A percentile compares a stretch with the other conserved stretches of the same genome.
These are phyloP conservation scores for Limnothrissa miodon DNA, from an alignment of 2,113 vertebrate genomes.

Conservation along the genomic window DNA sequence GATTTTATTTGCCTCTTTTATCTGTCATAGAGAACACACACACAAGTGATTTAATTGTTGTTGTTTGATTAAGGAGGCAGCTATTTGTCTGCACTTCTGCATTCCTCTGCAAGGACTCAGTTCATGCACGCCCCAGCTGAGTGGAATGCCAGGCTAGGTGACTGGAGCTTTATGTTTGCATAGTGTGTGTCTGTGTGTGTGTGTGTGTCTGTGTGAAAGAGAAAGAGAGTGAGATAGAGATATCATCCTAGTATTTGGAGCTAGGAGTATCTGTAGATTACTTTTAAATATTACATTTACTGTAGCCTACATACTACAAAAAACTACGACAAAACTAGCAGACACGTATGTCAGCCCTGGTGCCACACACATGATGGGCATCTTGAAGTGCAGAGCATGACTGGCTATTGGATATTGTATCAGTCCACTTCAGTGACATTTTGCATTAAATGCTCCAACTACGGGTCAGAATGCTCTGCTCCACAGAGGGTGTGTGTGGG, in stretches of 20 bases:
- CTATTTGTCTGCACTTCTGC: conserved; percentile 61
- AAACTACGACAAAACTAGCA: too few species aligned
- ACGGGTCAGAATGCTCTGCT: background rate
- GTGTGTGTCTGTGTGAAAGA: background rate
- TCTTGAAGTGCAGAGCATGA: background rate
- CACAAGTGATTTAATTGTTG: conserved; percentile 59
- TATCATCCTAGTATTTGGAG: too few species aligned
- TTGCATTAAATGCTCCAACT: background rate
- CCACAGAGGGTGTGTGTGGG: background rate
- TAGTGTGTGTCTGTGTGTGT: background rate
- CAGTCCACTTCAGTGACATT: background rate
- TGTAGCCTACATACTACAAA: too few species aligned
- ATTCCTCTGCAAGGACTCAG: conserved; percentile 71
- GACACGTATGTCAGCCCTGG: too few species aligned
- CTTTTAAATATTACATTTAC: too few species aligned
- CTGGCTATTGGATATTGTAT: background rate
- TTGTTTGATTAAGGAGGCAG: conserved; percentile 64
- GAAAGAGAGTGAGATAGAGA: too few species aligned
- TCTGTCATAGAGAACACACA: conserved; percentile 38
- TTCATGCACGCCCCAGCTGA: conserved; percentile 51
- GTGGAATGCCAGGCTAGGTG: conserved; percentile 30
- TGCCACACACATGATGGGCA: background rate
- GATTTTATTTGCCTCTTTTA: conserved; percentile 50
- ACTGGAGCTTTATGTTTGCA: background rate
- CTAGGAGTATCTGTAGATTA: too few species aligned